Percentiles rank a stretch among this genome's conserved stretches.
Evolutionary conservation across 2,797 vertebrate species (phyloP).

Genomic region (Acanthopagrus latus): DNA sequence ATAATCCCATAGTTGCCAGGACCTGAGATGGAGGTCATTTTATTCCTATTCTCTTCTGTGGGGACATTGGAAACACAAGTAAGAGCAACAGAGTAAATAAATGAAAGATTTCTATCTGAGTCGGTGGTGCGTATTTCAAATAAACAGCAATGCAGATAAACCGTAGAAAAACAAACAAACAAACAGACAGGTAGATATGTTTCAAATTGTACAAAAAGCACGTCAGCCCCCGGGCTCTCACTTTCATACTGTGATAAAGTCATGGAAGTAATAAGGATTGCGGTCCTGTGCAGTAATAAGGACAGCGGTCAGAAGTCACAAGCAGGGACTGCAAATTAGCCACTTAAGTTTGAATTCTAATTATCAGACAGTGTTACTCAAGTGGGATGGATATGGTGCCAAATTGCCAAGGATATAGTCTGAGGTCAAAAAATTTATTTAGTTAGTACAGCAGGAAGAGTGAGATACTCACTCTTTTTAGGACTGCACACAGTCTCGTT

Average conservation of each 20-base stretch:
- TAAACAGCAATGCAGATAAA: conserved; percentile 1
- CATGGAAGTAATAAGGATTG: conserved; percentile 39
- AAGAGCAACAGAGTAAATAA: conserved; percentile 26
- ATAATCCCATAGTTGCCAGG: conserved; percentile 21
- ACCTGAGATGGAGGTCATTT: conserved; percentile 40
- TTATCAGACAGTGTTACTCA: conserved; percentile 79
- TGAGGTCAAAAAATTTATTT: conserved; percentile 83
- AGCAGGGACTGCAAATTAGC: conserved; percentile 78
- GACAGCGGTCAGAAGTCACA: conserved; percentile 76
- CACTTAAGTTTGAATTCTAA: conserved; percentile 81
- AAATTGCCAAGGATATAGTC: conserved; percentile 78
- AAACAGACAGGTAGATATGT: not conserved
- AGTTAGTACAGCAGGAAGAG: conserved; percentile 56
- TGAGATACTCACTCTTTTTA: conserved; percentile 50
- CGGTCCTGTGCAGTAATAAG: conserved; percentile 60
- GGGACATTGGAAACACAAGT: conserved; percentile 41
- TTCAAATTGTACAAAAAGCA: not conserved
- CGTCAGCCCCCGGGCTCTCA: conserved; percentile 7
- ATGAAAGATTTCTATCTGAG: conserved; percentile 34
- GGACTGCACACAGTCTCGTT: conserved; percentile 31
- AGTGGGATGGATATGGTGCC: conserved; percentile 78
- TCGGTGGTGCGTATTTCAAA: conserved; percentile 15
- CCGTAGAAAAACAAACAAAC: not conserved
- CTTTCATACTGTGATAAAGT: conserved; percentile 60
- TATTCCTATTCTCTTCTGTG: conserved; percentile 30